A percentile compares a stretch with the other conserved stretches of the same genome.
Conservation (phyloP, 2,888 invertebrate genomes). For the Schizaphis graminum region DNA sequence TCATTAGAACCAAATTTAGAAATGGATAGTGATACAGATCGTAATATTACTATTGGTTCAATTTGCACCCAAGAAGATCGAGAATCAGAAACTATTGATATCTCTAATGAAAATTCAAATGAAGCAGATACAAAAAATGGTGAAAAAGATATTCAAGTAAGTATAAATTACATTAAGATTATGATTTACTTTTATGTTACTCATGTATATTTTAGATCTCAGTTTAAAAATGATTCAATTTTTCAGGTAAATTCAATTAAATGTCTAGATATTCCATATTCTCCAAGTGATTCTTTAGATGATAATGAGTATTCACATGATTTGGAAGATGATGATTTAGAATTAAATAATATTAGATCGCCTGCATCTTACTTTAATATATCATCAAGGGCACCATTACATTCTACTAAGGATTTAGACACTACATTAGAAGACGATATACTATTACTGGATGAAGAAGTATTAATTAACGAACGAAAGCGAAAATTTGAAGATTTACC, state of each 20-base stretch:
- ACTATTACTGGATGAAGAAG: background rate
- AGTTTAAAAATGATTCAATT: background rate
- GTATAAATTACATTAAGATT: background rate
- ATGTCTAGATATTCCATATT: conserved; percentile 48
- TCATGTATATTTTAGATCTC: background rate
- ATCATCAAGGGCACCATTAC: conserved; percentile 60
- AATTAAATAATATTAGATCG: conserved; percentile 33
- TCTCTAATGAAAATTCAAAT: conserved; percentile 61
- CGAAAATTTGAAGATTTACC: conserved; percentile 31
- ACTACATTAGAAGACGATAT: conserved; percentile 28
- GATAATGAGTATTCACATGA: conserved; percentile 49
- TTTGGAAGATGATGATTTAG: conserved; percentile 47
- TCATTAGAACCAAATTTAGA: conserved; percentile 64
- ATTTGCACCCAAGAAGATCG: conserved; percentile 61
- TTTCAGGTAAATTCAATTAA: conserved; percentile 41
- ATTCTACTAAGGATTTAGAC: conserved; percentile 34
- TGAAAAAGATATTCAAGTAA: conserved; percentile 49
- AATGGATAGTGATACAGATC: conserved; percentile 64
- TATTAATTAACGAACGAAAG: conserved; percentile 15
- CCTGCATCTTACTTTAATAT: conserved; percentile 54
- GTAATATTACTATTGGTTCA: conserved; percentile 63
- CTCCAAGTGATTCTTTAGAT: conserved; percentile 48
- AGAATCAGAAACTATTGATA: conserved; percentile 61
- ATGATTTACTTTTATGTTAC: background rate
- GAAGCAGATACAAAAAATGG: conserved; percentile 49